Conservation (phyloP, 1,140 invertebrate genomes). For the Leptinotarsa texana region DNA sequence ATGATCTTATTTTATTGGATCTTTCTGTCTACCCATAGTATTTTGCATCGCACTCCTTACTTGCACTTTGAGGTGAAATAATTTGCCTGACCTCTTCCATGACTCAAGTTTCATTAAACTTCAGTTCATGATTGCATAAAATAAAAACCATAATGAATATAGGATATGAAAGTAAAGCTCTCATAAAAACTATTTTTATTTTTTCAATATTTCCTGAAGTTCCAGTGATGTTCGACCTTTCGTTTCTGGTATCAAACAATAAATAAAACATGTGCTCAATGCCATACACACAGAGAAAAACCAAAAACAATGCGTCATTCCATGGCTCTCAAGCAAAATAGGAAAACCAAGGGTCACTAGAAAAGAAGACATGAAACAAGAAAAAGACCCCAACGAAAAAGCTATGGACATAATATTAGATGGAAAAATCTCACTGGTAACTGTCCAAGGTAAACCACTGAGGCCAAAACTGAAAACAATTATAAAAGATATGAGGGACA, state of each 20-base stretch:
- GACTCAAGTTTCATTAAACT: too few species aligned
- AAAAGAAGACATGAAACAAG: slow-evolving; percentile 79
- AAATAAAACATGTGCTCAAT: slow-evolving; percentile 60
- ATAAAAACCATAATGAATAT: too few species aligned
- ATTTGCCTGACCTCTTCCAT: too few species aligned
- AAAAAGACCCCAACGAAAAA: slow-evolving; percentile 71
- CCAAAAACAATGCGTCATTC: slow-evolving; percentile 75
- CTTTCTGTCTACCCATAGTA: too few species aligned
- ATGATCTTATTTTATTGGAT: too few species aligned
- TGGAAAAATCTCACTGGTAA: slow-evolving; percentile 82
- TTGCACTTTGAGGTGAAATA: too few species aligned
- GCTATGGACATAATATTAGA: slow-evolving; percentile 74
- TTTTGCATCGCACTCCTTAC: too few species aligned
- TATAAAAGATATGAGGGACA: slow-evolving; percentile 45
- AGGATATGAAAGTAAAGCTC: too few species aligned
- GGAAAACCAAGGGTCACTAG: slow-evolving; percentile 78
- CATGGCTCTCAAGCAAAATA: slow-evolving; percentile 62
- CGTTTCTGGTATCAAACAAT: slow-evolving; percentile 76
- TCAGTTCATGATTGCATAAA: too few species aligned
- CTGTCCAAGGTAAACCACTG: slow-evolving; percentile 81
- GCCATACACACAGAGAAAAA: slow-evolving; percentile 68
- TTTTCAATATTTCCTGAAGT: slow-evolving; percentile 55
- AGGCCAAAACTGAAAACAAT: slow-evolving; percentile 61
- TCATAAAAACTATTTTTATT: slow-evolving; percentile 9
- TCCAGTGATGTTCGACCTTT: slow-evolving; percentile 74